phyloP scores from a whole-genome alignment of 2,113 vertebrate species.

The Lonchura striata region DNA sequence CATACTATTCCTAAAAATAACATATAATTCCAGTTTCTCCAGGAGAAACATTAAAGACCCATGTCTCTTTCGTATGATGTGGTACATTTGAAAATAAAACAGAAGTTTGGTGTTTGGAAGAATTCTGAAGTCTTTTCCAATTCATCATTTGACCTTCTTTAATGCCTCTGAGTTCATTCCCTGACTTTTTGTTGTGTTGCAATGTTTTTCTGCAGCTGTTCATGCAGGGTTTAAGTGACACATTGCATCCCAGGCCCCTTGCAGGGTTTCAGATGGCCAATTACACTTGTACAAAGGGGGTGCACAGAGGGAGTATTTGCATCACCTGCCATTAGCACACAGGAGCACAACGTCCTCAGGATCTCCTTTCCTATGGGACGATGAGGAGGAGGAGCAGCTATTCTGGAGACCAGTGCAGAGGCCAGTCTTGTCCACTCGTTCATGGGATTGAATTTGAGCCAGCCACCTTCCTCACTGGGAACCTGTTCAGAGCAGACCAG shows the following conservation, averaged over 20 bases:
- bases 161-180: not conserved
- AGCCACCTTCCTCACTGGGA: not conserved
- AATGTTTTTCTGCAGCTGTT: not conserved
- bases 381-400: not conserved
- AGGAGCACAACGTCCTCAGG: not conserved
- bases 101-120: not conserved
- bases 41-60: not conserved
- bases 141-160: not conserved
- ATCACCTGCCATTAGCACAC: not conserved
- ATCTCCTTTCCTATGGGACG: not conserved
- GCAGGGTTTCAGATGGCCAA: not conserved
- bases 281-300: not conserved
- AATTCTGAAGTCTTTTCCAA: not conserved
- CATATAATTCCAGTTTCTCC: not conserved
- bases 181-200: not conserved
- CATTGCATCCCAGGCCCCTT: not conserved
- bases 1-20: conserved; percentile 12
- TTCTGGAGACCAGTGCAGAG: not conserved
- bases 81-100: conserved; percentile 9
- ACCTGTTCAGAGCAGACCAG: accelerated
- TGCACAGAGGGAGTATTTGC: not conserved
- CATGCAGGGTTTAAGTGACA: not conserved
- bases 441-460: not conserved
- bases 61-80: not conserved
- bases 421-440: not conserved